phyloP scores from a whole-genome alignment of 1,140 invertebrate genomes.

The Homalodisca vitripennis region DNA sequence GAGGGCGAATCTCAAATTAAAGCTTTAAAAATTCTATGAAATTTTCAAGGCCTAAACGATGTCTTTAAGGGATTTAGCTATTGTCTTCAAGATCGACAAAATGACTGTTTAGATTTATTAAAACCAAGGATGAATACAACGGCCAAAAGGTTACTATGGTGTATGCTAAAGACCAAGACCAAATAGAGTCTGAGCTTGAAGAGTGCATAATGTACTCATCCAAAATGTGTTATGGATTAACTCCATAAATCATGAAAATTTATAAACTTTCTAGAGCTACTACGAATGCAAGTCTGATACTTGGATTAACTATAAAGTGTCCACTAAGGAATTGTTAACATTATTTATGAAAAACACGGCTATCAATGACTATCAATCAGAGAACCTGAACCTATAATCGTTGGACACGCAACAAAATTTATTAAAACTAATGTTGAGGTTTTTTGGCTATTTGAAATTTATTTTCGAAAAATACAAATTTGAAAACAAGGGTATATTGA shows the following conservation, averaged over 20 bases:
- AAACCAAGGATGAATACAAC: neutral
- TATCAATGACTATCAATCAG: too few relatives aligned
- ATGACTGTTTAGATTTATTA: neutral
- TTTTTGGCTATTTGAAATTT: too few relatives aligned
- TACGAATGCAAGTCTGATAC: too few relatives aligned
- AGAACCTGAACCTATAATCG: too few relatives aligned
- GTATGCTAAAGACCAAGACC: neutral
- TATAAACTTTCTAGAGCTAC: too few relatives aligned
- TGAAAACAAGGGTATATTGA: too few relatives aligned
- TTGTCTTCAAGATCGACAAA: neutral
- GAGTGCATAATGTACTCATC: neutral
- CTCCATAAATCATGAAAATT: neutral
- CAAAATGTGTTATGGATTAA: neutral
- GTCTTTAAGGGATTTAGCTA: neutral
- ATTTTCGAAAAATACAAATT: too few relatives aligned
- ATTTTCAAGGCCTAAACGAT: neutral
- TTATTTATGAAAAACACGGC: too few relatives aligned
- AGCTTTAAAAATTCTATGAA: neutral
- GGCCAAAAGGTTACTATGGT: neutral
- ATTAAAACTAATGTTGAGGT: too few relatives aligned
- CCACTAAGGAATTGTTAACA: too few relatives aligned
- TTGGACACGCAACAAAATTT: too few relatives aligned
- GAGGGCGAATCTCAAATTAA: neutral
- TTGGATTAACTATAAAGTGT: too few relatives aligned
- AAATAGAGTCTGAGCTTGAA: neutral